phyloP scores from a whole-genome alignment of 2,888 invertebrate species.

The Drosophila melanosoma region DNA sequence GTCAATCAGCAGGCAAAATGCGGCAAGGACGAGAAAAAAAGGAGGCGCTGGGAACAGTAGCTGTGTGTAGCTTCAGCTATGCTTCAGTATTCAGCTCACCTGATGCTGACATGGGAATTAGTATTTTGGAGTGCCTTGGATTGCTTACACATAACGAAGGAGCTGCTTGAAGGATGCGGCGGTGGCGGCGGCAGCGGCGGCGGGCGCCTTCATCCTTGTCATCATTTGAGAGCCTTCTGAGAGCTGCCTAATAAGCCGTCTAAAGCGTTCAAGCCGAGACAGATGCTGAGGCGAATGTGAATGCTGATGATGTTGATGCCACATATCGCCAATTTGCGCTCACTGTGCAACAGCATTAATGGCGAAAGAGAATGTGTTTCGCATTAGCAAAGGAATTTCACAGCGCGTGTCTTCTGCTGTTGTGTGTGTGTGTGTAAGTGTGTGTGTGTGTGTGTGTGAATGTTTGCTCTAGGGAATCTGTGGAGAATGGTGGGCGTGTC shows the following conservation, averaged over 20 bases:
- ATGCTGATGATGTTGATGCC: conserved; percentile 34
- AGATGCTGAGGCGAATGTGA: conserved; percentile 18
- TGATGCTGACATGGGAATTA: conserved; percentile 78
- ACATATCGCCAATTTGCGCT: conserved; percentile 60
- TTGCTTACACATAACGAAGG: conserved; percentile 54
- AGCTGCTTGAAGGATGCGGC: background rate
- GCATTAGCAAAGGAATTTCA: conserved; percentile 78
- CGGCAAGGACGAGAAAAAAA: background rate
- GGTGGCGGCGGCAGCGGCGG: background rate
- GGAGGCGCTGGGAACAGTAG: conserved; percentile 1
- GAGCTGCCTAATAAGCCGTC: conserved; percentile 65
- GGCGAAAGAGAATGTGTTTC: conserved; percentile 75
- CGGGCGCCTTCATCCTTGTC: conserved; percentile 25
- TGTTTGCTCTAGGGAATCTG: conserved; percentile 60
- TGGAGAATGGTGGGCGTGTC: conserved; percentile 44
- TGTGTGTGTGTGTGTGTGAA: conserved; percentile 12
- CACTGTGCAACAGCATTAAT: conserved; percentile 69
- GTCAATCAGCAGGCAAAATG: conserved; percentile 76
- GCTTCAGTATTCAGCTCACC: conserved; percentile 39
- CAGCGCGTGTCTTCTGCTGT: background rate
- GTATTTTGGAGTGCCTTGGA: conserved; percentile 48
- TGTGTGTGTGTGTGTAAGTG: background rate
- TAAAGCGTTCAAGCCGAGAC: conserved; percentile 41
- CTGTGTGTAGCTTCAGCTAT: background rate
- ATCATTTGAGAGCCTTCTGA: conserved; percentile 5